Evolutionary conservation across 2,888 invertebrate genomes (phyloP).

Genomic region (Drosophila leonis): DNA sequence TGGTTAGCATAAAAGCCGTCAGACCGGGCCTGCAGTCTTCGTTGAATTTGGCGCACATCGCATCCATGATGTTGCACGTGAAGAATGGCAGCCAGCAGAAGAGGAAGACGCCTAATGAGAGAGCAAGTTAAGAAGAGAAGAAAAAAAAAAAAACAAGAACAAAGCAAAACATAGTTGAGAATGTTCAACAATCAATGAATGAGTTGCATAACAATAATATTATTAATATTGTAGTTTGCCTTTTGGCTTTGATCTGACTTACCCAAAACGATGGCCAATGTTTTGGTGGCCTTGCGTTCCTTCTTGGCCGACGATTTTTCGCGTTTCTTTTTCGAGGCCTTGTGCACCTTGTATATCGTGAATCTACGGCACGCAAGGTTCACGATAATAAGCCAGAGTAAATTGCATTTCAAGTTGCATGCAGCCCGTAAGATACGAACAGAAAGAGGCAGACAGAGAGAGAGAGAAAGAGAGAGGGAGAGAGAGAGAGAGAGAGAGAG

Average conservation of each 20-base stretch:
- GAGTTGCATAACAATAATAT: neutral
- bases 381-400: slow-evolving; percentile 49
- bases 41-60: slow-evolving; percentile 95
- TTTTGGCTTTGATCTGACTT: slow-evolving; percentile 83
- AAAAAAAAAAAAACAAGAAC: too few relatives aligned
- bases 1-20: slow-evolving; percentile 96
- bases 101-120: slow-evolving; percentile 94
- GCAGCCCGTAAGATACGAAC: slow-evolving; percentile 3
- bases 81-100: slow-evolving; percentile 99
- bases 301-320: slow-evolving; percentile 97
- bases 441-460: neutral
- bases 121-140: too few relatives aligned
- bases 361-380: slow-evolving; percentile 87
- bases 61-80: slow-evolving; percentile 98
- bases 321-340: slow-evolving; percentile 96
- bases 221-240: neutral
- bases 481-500: neutral
- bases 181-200: neutral
- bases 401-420: slow-evolving; percentile 47
- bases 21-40: slow-evolving; percentile 93
- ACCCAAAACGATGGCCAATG: slow-evolving; percentile 99
- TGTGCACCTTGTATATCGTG: slow-evolving; percentile 97
- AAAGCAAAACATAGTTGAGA: neutral
- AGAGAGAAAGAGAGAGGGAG: slow-evolving; percentile 1
- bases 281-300: slow-evolving; percentile 99